Evolutionary conservation across 64 coral and sea anemone genomes (phyloP), one percentile per base, ranked within the genome.

Genomic region (Orbicella faveolata): DNA sequence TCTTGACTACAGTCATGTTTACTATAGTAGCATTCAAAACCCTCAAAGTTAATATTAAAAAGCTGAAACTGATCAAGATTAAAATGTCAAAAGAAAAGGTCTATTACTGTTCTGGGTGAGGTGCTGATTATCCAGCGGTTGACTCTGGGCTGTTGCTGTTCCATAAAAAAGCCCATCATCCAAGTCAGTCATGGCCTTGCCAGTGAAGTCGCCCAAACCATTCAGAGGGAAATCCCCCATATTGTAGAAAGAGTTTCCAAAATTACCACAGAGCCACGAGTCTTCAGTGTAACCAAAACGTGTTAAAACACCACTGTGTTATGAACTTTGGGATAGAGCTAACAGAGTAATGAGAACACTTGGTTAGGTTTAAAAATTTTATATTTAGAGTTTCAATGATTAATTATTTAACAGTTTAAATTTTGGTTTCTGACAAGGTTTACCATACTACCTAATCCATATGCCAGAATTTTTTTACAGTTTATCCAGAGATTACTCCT

Each of bases 111-210:
- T 94, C 91, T 96, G 91, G 93, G 79, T 73, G 88, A 96, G 91
- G 13, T 90, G 94, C 23, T 93, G 94, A 16, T 74, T 84, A 90
- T 96, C 95, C 82, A 73, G 70, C 0, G 93, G 83, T 35, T 90
- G 95, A 65, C 76, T 92, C 55, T 96, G 95, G 9, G 83, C 90
- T 62, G 95, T 96, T 15, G 91, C 92, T 61, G 95, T 81, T 81
- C 95, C 78, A 75, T 93, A 96, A 88, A 96, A 96, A 93, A 96
- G 90, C 11, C 95, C 95, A 36, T 96, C 95, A 55, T 96, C 95
- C 83, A 96, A 90, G 78, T 96, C 95, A 75, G 87, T 80, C 75
- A 96, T 90, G 20, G 69, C 76, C 80, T 96, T 96, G 89, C 78
- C 57, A 39, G 81, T 63, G 78, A 90, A 96, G 70, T 96, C 95